Percentiles rank a stretch among this genome's conserved stretches.
phyloP scores from a whole-genome alignment of 2,888 invertebrate species.

The Herminia tarsipennalis region DNA sequence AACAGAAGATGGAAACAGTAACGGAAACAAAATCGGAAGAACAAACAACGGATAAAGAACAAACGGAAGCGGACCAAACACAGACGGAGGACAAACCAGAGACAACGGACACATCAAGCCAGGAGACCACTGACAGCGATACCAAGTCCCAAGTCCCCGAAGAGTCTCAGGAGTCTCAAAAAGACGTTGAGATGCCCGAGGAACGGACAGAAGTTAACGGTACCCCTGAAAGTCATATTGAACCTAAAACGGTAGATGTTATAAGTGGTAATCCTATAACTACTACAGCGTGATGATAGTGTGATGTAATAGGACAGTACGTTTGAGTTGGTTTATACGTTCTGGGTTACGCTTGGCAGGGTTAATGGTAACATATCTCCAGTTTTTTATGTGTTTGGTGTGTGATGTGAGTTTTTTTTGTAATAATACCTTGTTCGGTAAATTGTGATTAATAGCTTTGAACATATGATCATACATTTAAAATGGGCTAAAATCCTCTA shows the following conservation, averaged over 20 bases:
- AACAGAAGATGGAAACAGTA: slow-evolving; percentile 39
- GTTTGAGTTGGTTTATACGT: slow-evolving; percentile 36
- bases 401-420: not conserved
- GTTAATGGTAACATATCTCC: slow-evolving; percentile 22
- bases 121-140: slow-evolving; percentile 57
- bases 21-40: slow-evolving; percentile 39
- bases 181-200: slow-evolving; percentile 35
- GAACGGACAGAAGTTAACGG: slow-evolving; percentile 57
- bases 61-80: slow-evolving; percentile 42
- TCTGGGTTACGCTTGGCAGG: slow-evolving; percentile 24
- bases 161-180: slow-evolving; percentile 5
- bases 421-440: too few species aligned
- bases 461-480: too few species aligned
- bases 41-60: slow-evolving; percentile 45
- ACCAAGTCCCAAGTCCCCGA: slow-evolving; percentile 41
- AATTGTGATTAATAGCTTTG: too few species aligned
- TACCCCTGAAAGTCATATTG: slow-evolving; percentile 45
- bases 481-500: too few species aligned
- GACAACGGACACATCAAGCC: slow-evolving; percentile 68
- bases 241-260: slow-evolving; percentile 53
- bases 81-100: slow-evolving; percentile 56
- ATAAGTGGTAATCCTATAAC: slow-evolving; percentile 51
- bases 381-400: too few species aligned
- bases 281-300: slow-evolving; percentile 67
- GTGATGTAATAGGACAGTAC: slow-evolving; percentile 28